Base-by-base conservation (phyloP, 2,888 invertebrate genomes). In the Phragmatobia fuliginosa region DNA sequence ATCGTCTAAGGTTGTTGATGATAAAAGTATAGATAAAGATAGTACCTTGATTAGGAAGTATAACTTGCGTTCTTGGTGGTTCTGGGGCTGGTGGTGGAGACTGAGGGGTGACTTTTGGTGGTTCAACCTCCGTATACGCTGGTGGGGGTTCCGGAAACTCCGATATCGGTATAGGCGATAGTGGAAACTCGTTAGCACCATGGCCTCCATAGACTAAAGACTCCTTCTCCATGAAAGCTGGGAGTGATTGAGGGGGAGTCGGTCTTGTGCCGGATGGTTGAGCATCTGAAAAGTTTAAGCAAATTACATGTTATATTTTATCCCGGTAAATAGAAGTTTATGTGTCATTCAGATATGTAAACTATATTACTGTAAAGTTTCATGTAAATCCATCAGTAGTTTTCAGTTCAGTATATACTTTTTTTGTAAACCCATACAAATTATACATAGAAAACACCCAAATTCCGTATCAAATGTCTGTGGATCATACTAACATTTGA, bases 81-180 rank as follows among this genome's bases (percentile, higher is more conserved):
- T 38, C 66, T 38, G 8, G 58, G n/a, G 32, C 25, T 16, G 65
- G 69, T 18, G 61, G 56, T 7, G 60, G 60, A 1, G 36, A n/a
- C 2, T 52, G 52, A 16, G 25, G 21, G 0, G 25, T 25, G 33
- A 68, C 49, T 32, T 21, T 36, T 0, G 75, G 31, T 2, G 69
- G 16, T 4, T 68, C 49, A 0, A 73, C 68, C 0, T 91, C 92
- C 0, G 89, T 81, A 49, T 94, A 94, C 0, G 94, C 90, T 0
- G 94, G 94, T 0, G 94, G 94, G 0, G 92, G 93, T 32, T 89
- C 88, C 0, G 90, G 91, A 56, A 89, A 91, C 25, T 91, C 87
- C 0, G 86, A 82, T 1, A 87, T 79, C 0, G 91, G 87, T 3
- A 90, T 86, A 0, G 89, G 88, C 0, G 88, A 83, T 0, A 83